Evolutionary conservation across 2,797 vertebrate genomes (phyloP).

Genomic region (Anas bernieri): DNA sequence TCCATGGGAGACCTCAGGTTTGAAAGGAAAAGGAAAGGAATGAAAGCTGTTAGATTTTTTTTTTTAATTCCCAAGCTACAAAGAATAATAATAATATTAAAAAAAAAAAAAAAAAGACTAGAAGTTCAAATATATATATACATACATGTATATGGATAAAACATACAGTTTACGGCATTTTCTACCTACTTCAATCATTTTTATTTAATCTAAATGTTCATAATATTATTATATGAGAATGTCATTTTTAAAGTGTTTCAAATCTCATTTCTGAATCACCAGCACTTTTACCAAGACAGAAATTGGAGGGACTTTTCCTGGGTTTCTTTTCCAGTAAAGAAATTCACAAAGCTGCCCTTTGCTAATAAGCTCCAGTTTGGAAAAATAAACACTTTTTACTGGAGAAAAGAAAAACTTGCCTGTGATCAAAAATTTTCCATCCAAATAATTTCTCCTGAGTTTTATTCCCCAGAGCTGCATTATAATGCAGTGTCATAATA

Average conservation of each 20-base stretch:
- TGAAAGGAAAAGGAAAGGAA: background rate
- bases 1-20: background rate
- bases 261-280: background rate
- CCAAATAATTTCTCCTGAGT: conserved; percentile 33
- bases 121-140: background rate
- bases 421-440: background rate
- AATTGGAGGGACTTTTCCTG: background rate
- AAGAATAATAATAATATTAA: background rate
- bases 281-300: background rate
- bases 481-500: conserved; percentile 29
- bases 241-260: background rate
- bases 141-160: background rate
- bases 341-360: background rate
- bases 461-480: conserved; percentile 20
- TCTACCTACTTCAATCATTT: background rate
- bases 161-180: background rate
- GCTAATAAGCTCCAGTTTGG: background rate
- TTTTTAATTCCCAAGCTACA: background rate
- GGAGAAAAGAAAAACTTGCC: background rate
- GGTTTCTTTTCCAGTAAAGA: background rate
- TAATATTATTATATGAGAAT: background rate
- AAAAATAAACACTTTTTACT: background rate
- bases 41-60: background rate
- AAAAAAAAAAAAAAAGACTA: background rate
- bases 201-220: background rate